Evolutionary conservation across 1,140 invertebrate species (phyloP), one percentile per base, ranked within the genome.

Genomic region (Chymomyza costata): DNA sequence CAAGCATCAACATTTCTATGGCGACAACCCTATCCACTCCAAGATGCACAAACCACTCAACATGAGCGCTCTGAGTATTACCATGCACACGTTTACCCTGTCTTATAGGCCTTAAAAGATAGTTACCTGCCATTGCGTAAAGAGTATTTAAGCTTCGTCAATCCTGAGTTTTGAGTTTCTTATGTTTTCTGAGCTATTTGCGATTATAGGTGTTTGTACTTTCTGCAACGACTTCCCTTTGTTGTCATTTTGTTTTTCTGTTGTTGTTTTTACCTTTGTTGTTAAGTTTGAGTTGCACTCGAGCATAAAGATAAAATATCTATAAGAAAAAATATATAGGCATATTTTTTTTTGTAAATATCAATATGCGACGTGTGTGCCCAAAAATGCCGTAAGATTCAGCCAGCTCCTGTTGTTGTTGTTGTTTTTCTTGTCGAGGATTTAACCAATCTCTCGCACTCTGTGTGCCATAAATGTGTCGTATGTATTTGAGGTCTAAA

Each of bases 291-390:
- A 31, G 30, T 40, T 63, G 50, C 50, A 61, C 25, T 39, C 47
- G 47, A 41, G 51, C 57, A 60, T 37, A 63, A 63, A 65, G 54
- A 63, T 65, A 45, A 54, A 45, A 31, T 59, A 60, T 60, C 39
- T 49, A 6, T 3, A 11, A 35, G n/a, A 35, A 11, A 15, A 6
- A 15, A 56, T 35, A 18, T 54, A 21, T 62, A 43, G 28, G 6
- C n/a, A 30, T 30, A 6, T 30, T n/a, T 30, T 30, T 30, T 30
- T 47, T 43, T 46, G 10, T 47, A 58, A 62, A 58, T 51, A 58
- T 52, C 41, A 51, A 52, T 62, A 55, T 50, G 37, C 13, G 13
- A 14, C 38, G 37, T 25, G 21, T 31, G 37, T 31, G 46, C 5
- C 8, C 11, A 14, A 38, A 6, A 25, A 15, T n/a, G 15, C 17